These are phyloP conservation scores for Oligia fasciuncula DNA, from an alignment of 2,888 invertebrate species.

Conservation along the genomic window DNA sequence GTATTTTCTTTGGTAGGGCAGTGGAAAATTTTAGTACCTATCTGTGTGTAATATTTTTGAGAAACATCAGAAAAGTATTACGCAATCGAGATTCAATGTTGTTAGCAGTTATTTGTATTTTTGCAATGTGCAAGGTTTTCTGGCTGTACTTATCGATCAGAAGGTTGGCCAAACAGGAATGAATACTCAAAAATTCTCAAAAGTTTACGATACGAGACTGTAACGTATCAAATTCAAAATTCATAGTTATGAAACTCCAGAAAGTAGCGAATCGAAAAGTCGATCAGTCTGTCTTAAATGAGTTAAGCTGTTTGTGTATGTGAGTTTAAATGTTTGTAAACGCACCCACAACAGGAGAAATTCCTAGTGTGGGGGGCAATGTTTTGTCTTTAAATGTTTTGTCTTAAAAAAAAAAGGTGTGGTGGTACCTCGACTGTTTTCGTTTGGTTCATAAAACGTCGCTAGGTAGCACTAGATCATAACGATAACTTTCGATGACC, in stretches of 20 bases:
- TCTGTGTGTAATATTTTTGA: no score
- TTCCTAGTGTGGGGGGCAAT: no score
- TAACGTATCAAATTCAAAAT: background rate
- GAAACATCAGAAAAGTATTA: no score
- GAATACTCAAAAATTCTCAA: background rate
- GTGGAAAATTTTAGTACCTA: background rate
- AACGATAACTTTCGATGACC: background rate
- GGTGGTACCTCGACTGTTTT: background rate
- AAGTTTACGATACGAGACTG: no score
- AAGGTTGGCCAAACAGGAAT: background rate
- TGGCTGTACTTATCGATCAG: background rate
- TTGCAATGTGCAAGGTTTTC: background rate
- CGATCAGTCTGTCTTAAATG: background rate
- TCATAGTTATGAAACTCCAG: background rate
- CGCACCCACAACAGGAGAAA: no score
- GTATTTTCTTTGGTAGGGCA: constrained; percentile 27
- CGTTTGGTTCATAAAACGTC: no score
- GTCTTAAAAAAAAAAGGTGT: no score
- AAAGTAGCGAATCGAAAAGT: background rate
- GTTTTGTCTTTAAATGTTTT: no score
- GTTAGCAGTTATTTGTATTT: background rate
- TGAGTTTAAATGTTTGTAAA: no score
- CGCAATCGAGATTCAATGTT: background rate
- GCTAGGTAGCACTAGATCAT: background rate
- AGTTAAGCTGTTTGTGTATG: no score